Percentiles rank a stretch among this genome's conserved stretches.
phyloP scores from a whole-genome alignment of 2,888 invertebrate species.

The Gibbula magus region DNA sequence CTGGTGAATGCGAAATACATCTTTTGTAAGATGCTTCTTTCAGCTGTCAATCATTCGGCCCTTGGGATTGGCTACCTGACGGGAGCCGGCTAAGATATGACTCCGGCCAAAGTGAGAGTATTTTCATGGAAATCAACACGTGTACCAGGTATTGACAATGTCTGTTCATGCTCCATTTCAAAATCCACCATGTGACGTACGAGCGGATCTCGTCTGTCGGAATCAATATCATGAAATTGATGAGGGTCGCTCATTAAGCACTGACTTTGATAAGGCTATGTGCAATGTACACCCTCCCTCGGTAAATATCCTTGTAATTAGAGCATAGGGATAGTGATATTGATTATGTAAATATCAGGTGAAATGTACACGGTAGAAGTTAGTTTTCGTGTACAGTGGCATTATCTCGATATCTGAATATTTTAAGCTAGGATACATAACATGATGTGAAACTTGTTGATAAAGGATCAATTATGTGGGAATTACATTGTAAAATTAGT shows the following conservation, averaged over 20 bases:
- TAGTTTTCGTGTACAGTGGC: too few species aligned
- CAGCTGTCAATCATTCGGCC: constrained; percentile 13
- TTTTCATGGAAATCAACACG: constrained; percentile 24
- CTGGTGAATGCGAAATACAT: constrained; percentile 13
- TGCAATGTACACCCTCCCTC: too few species aligned
- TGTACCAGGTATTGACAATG: constrained; percentile 9
- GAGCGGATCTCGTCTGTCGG: background rate
- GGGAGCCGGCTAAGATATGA: constrained; percentile 4
- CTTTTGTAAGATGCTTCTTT: background rate
- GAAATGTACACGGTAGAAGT: too few species aligned
- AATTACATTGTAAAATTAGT: too few species aligned
- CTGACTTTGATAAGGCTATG: background rate
- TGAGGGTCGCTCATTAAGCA: constrained; percentile 2
- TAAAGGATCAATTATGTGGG: too few species aligned
- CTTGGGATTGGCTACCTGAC: constrained; percentile 18
- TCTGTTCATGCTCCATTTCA: constrained; percentile 21
- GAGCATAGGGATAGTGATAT: too few species aligned
- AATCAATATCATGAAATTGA: constrained; percentile 20
- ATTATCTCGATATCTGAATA: too few species aligned
- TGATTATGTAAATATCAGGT: too few species aligned
- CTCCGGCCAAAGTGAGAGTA: background rate
- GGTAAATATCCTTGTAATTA: too few species aligned
- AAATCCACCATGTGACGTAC: constrained; percentile 1
- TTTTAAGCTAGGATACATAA: too few species aligned
- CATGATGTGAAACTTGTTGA: too few species aligned